A percentile compares a stretch with the other conserved stretches of the same genome.
phyloP scores from a whole-genome alignment of 2,113 vertebrate genomes.

The Lophius piscatorius region DNA sequence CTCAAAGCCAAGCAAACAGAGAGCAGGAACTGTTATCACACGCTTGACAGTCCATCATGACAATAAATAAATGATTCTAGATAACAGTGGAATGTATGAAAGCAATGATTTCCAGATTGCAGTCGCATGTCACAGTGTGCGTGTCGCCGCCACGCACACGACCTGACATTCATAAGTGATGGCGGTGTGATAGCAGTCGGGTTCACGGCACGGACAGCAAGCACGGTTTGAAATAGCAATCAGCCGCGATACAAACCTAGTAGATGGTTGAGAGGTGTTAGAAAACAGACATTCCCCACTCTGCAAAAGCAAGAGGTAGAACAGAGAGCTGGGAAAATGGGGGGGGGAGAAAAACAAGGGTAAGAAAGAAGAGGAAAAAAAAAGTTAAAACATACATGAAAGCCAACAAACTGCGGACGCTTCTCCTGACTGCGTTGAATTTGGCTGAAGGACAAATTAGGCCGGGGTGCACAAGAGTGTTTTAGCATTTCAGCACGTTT shows the following conservation, averaged over 20 bases:
- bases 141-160: slow-evolving; percentile 49
- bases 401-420: slow-evolving; percentile 6
- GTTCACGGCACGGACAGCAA: slow-evolving; percentile 56
- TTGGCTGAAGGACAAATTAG: neutral
- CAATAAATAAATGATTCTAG: slow-evolving; percentile 26
- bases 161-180: slow-evolving; percentile 59
- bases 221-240: slow-evolving; percentile 53
- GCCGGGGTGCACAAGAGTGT: too few relatives aligned
- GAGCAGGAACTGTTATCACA: slow-evolving; percentile 19
- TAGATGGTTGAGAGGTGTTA: slow-evolving; percentile 79
- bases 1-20: slow-evolving; percentile 29
- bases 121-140: slow-evolving; percentile 28
- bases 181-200: slow-evolving; percentile 43
- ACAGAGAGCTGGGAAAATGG: slow-evolving; percentile 70
- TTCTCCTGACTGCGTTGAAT: neutral
- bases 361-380: slow-evolving; percentile 49
- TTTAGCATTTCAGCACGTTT: too few relatives aligned
- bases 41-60: slow-evolving; percentile 30
- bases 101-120: slow-evolving; percentile 53
- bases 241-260: slow-evolving; percentile 84
- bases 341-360: slow-evolving; percentile 64
- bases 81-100: too few relatives aligned
- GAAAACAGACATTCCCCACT: slow-evolving; percentile 84
- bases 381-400: slow-evolving; percentile 67
- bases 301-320: slow-evolving; percentile 69